A percentile compares a stretch with the other conserved stretches of the same genome.
Conservation (phyloP, 2,888 invertebrate species). For the Abrostola triplasia region DNA sequence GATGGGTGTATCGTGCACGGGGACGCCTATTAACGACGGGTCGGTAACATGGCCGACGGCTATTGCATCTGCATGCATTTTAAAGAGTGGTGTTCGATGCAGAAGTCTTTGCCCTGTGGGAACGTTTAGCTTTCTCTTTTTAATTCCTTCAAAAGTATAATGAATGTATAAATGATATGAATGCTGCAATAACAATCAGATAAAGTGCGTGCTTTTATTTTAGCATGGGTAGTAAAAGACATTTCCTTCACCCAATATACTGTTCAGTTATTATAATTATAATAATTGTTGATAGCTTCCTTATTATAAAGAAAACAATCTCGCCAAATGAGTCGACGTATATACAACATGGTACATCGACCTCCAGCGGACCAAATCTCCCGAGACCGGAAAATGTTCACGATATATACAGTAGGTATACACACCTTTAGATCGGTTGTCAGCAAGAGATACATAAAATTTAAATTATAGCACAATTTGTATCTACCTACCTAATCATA, state of each 20-base stretch:
- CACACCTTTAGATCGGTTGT: constrained; percentile 32
- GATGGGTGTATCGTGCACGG: constrained; percentile 64
- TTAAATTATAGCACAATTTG: constrained; percentile 44
- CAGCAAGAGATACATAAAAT: constrained; percentile 38
- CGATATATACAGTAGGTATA: constrained; percentile 33
- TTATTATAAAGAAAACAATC: constrained; percentile 1
- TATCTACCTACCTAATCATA: constrained; percentile 43
- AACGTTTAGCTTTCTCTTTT: constrained; percentile 56
- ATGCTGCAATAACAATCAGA: not conserved
- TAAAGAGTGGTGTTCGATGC: constrained; percentile 64
- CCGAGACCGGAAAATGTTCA: constrained; percentile 27
- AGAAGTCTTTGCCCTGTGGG: constrained; percentile 58
- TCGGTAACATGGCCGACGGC: constrained; percentile 83
- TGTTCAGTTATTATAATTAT: not conserved
- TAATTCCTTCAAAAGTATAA: constrained; percentile 8
- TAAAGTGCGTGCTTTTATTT: not conserved
- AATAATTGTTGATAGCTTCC: not conserved
- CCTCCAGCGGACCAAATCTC: constrained; percentile 44
- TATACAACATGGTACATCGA: constrained; percentile 57
- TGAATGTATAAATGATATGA: not conserved
- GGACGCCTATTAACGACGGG: constrained; percentile 65
- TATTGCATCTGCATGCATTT: constrained; percentile 83
- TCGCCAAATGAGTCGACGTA: constrained; percentile 28
- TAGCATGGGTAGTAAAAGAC: too few relatives aligned
- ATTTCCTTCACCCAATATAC: too few relatives aligned